phyloP scores from a whole-genome alignment of 2,888 invertebrate genomes.

The Cancer borealis region DNA sequence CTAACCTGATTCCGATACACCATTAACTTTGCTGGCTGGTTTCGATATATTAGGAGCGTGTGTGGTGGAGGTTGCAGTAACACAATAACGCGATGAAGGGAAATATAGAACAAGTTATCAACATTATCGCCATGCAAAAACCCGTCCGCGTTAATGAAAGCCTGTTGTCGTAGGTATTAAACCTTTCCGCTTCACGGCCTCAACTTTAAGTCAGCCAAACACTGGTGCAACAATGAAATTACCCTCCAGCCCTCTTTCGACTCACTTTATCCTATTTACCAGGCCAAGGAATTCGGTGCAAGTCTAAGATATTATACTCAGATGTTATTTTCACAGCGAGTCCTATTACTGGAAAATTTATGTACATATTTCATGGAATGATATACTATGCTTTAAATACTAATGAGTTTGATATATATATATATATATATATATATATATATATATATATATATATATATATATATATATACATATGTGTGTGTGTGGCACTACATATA shows the following conservation, averaged over 20 bases:
- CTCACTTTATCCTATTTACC: not conserved
- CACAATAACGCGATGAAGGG: not conserved
- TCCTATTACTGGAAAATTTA: not conserved
- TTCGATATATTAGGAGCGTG: not conserved
- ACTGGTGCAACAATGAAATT: not conserved
- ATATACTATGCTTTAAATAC: not conserved
- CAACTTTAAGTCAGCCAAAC: constrained; percentile 56
- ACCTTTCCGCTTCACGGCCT: constrained; percentile 52
- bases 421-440: not conserved
- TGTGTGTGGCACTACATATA: no score
- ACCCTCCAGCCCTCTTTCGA: not conserved
- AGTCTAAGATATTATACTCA: not conserved
- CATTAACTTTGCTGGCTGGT: not conserved
- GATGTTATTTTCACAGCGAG: not conserved
- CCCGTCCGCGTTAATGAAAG: constrained; percentile 56
- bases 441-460: not conserved
- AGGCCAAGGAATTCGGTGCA: not conserved
- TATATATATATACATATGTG: no score
- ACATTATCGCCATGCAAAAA: constrained; percentile 4
- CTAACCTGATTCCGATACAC: not conserved
- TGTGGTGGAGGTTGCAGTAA: not conserved
- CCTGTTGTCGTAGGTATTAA: constrained; percentile 14
- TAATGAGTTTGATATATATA: not conserved
- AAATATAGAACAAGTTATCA: constrained; percentile 38
- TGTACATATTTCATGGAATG: not conserved